These are phyloP conservation scores for Metaphire vulgaris DNA, from an alignment of 1,140 invertebrate genomes.

Conservation along the genomic window DNA sequence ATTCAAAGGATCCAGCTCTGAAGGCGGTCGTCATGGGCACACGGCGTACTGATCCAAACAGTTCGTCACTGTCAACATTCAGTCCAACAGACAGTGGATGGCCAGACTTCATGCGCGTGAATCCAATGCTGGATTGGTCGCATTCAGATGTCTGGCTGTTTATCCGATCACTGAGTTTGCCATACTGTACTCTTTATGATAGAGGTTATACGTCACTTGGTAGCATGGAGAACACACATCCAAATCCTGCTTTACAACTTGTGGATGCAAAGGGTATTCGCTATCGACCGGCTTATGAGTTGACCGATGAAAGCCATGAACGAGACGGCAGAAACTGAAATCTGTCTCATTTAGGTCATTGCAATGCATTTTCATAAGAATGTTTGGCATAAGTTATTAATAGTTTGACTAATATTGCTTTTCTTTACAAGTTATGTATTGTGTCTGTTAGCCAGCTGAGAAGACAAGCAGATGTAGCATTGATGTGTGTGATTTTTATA, in stretches of 20 bases:
- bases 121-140: slow-evolving; percentile 79
- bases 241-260: slow-evolving; percentile 66
- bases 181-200: slow-evolving; percentile 84
- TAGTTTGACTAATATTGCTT: too few species aligned
- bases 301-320: slow-evolving; percentile 65
- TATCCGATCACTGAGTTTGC: slow-evolving; percentile 65
- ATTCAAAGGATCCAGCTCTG: slow-evolving; percentile 61
- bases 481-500: too few species aligned
- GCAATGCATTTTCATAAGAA: too few species aligned
- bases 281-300: slow-evolving; percentile 72
- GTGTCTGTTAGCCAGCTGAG: too few species aligned
- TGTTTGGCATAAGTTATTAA: too few species aligned
- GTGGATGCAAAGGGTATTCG: slow-evolving; percentile 52
- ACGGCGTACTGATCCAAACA: slow-evolving; percentile 73
- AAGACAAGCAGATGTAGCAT: too few species aligned
- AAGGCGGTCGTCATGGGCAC: slow-evolving; percentile 83
- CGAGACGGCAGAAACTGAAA: slow-evolving; percentile 60
- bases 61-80: slow-evolving; percentile 49
- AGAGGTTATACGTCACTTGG: slow-evolving; percentile 84
- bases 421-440: too few species aligned
- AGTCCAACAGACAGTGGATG: slow-evolving; percentile 76
- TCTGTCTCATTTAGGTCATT: too few species aligned
- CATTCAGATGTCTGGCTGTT: slow-evolving; percentile 86
- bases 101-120: slow-evolving; percentile 79
- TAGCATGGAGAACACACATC: slow-evolving; percentile 66